Base-by-base conservation (phyloP, 2,113 vertebrate genomes). In the Clarias gariepinus region DNA sequence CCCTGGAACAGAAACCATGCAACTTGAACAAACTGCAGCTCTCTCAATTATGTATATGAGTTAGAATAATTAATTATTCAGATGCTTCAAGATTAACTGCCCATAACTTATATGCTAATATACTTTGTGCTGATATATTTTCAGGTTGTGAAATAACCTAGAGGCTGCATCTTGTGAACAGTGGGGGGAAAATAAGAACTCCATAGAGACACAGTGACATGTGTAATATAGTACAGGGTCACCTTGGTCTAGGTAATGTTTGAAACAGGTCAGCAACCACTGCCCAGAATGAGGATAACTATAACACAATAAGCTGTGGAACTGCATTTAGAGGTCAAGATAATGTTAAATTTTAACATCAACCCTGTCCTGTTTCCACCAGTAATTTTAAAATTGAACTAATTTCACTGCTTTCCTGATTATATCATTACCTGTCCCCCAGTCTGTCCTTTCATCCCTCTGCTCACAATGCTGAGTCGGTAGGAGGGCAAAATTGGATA, bases 401-500 rank as follows among this genome's bases (percentile, higher is more conserved):
- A 84, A 84, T 89, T 86, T 87, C 74, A 81, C 63, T 83, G 81
- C 88, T 83, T 87, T 74, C 79, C 64, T 33, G 64, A 55, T 86
- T 86, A 81, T 69, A 89, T 87, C 81, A 86, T 84, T 74, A 76
- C 85, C 84, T 52, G 61, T 80, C 61, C 79, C 57, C 55, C 57
- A 63, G 10, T 41, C 83, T 36, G 25, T 41, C 23, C 30, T 81
- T 82, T 85, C 58, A 84, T 81, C 53, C 18, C 53, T 61, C 82
- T 77, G 66, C 61, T 61, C 85, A 81, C 36, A 36, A 28, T 80
- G 78, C 87, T 87, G 83, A 87, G 77, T 83, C 83, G 87, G 86
- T 84, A 74, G 78, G 58, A 86, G 83, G 87, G 86, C 60, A 82
- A 87, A 89, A 90, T 90, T 89, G 86, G 86, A 87, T 86, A 87